Percentiles rank a stretch among this genome's conserved stretches.
Conservation (phyloP, 2,888 invertebrate genomes). For the Ectropis crepuscularia region DNA sequence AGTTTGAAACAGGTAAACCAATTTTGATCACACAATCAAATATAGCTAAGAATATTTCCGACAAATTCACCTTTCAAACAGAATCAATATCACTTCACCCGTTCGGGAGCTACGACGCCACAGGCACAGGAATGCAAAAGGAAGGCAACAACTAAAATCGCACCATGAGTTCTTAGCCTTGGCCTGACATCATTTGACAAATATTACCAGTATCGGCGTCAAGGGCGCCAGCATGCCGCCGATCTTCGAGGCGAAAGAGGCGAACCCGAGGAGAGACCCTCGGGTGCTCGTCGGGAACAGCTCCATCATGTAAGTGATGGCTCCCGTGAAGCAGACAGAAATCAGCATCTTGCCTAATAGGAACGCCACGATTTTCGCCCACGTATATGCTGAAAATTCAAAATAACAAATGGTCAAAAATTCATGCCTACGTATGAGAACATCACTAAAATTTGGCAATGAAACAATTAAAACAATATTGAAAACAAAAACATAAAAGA, state of each 20-base stretch:
- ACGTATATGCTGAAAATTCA: conserved; percentile 52
- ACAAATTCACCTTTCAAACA: too few species aligned
- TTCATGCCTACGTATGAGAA: background rate
- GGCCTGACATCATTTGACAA: background rate
- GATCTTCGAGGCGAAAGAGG: conserved; percentile 84
- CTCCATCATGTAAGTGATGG: conserved; percentile 86
- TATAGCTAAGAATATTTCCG: too few species aligned
- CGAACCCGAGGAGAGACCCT: conserved; percentile 85
- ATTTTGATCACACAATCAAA: too few species aligned
- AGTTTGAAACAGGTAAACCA: too few species aligned
- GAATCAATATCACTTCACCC: too few species aligned
- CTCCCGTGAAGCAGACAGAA: conserved; percentile 85
- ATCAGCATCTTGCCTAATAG: conserved; percentile 86
- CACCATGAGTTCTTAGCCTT: too few species aligned
- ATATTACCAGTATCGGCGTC: conserved; percentile 80
- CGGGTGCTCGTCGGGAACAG: conserved; percentile 87
- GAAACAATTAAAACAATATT: too few species aligned
- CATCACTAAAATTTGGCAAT: background rate
- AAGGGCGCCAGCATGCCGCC: conserved; percentile 87
- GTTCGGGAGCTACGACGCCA: too few species aligned
- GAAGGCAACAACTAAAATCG: too few species aligned
- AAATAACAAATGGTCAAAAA: too few species aligned
- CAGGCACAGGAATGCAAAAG: too few species aligned
- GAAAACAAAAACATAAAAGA: too few species aligned
- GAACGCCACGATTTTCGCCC: conserved; percentile 73